These are phyloP conservation scores for Eulemur albifrons DNA, from an alignment of 2,797 vertebrate genomes.

Conservation along the genomic window DNA sequence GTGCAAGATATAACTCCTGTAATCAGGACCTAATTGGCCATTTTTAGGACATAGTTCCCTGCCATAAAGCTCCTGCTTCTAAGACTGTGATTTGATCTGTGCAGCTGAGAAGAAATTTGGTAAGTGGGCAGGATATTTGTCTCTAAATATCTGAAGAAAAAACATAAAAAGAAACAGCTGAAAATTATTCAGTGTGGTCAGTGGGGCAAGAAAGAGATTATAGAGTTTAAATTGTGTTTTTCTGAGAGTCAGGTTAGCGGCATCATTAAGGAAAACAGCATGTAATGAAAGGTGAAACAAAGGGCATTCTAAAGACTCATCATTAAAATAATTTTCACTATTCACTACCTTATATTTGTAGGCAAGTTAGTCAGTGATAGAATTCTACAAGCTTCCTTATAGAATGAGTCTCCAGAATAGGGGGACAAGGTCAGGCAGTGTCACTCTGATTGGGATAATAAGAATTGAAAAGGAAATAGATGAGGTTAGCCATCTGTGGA, in stretches of 20 bases:
- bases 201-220: constrained; percentile 60
- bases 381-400: constrained; percentile 27
- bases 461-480: constrained; percentile 72
- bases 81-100: constrained; percentile 41
- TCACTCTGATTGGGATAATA: constrained; percentile 65
- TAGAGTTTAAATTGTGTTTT: constrained; percentile 58
- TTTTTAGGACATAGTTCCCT: constrained; percentile 40
- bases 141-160: constrained; percentile 60
- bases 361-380: constrained; percentile 24
- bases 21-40: constrained; percentile 50
- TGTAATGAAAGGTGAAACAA: constrained; percentile 44
- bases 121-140: constrained; percentile 54
- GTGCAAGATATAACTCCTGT: neutral
- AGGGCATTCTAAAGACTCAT: constrained; percentile 26
- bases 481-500: constrained; percentile 73
- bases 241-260: neutral
- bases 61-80: neutral
- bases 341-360: constrained; percentile 23
- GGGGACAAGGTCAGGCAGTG: constrained; percentile 61
- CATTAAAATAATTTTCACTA: constrained; percentile 60
- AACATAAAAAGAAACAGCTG: constrained; percentile 49
- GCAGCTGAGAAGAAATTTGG: constrained; percentile 46
- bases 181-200: constrained; percentile 62
- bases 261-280: constrained; percentile 54
- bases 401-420: constrained; percentile 36